A percentile compares a stretch with the other conserved stretches of the same genome.
phyloP scores from a whole-genome alignment of 2,113 vertebrate genomes.

The Rana temporaria region DNA sequence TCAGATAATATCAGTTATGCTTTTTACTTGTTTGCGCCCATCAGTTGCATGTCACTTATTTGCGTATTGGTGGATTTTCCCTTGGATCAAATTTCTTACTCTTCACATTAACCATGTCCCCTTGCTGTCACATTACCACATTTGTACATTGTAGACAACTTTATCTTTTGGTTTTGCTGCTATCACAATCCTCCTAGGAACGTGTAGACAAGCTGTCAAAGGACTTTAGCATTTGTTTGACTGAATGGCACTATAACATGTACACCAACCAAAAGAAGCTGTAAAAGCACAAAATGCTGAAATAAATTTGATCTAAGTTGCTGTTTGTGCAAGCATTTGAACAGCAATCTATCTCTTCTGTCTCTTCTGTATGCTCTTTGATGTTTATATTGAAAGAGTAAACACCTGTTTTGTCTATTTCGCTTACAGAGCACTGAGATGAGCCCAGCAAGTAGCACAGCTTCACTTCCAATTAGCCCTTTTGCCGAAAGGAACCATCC shows the following conservation, averaged over 20 bases:
- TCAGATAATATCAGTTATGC: too few species aligned
- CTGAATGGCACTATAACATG: slow-evolving; percentile 3
- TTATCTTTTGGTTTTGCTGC: slow-evolving; percentile 45
- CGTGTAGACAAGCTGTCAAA: slow-evolving; percentile 46
- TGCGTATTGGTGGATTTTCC: background rate
- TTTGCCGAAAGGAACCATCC: slow-evolving; percentile 86
- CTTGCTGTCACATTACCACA: slow-evolving; percentile 29
- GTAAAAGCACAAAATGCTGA: slow-evolving; percentile 17
- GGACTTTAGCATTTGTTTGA: slow-evolving; percentile 24
- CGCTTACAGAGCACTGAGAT: slow-evolving; percentile 86
- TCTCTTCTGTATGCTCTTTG: background rate
- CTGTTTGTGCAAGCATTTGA: background rate
- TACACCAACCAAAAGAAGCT: slow-evolving; percentile 18
- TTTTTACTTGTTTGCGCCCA: too few species aligned
- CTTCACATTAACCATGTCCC: background rate
- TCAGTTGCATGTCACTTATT: background rate
- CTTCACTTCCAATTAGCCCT: slow-evolving; percentile 93
- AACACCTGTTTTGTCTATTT: slow-evolving; percentile 50
- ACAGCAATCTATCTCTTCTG: background rate
- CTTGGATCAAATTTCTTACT: background rate
- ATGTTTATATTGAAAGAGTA: slow-evolving; percentile 53
- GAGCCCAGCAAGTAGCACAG: slow-evolving; percentile 91
- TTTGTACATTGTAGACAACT: slow-evolving; percentile 25
- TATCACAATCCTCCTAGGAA: slow-evolving; percentile 27
- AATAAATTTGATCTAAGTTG: background rate